phyloP scores from a whole-genome alignment of 2,888 invertebrate genomes.

The Myopa testacea region DNA sequence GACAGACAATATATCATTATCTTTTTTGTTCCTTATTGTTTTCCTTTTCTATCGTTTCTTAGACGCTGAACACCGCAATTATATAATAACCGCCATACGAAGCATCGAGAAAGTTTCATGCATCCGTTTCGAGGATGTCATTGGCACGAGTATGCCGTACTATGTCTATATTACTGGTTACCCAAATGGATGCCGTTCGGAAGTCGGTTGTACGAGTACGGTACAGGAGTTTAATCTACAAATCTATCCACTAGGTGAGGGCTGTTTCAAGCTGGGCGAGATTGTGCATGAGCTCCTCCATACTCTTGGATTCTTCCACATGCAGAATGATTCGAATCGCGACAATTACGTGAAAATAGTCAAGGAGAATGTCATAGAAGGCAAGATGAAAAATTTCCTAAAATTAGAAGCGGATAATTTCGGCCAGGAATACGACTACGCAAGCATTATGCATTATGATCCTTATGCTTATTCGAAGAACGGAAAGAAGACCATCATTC shows the following conservation, averaged over 20 bases:
- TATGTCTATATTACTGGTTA: conserved; percentile 58
- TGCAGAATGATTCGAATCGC: conserved; percentile 81
- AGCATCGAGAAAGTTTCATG: conserved; percentile 81
- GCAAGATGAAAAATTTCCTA: conserved; percentile 76
- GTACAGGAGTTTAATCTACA: conserved; percentile 59
- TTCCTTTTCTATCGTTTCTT: neutral
- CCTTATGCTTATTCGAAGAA: conserved; percentile 79
- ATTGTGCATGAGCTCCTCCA: conserved; percentile 83
- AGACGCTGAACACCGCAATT: conserved; percentile 71
- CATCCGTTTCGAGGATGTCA: conserved; percentile 75
- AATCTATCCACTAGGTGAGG: conserved; percentile 53
- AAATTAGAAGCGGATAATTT: conserved; percentile 74
- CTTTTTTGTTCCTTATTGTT: neutral
- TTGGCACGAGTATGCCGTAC: conserved; percentile 62
- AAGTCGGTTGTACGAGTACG: conserved; percentile 75
- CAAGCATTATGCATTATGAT: conserved; percentile 85
- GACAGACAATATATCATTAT: too few species aligned
- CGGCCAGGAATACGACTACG: conserved; percentile 79
- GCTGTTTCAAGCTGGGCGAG: conserved; percentile 69
- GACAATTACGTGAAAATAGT: conserved; percentile 76
- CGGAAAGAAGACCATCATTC: conserved; percentile 76
- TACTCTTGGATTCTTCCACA: conserved; percentile 82
- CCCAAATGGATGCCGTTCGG: conserved; percentile 79
- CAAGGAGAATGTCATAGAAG: conserved; percentile 68
- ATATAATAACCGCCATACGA: conserved; percentile 77